Base-by-base conservation (phyloP, 2,888 invertebrate species). In the Choristoneura rosaceana region DNA sequence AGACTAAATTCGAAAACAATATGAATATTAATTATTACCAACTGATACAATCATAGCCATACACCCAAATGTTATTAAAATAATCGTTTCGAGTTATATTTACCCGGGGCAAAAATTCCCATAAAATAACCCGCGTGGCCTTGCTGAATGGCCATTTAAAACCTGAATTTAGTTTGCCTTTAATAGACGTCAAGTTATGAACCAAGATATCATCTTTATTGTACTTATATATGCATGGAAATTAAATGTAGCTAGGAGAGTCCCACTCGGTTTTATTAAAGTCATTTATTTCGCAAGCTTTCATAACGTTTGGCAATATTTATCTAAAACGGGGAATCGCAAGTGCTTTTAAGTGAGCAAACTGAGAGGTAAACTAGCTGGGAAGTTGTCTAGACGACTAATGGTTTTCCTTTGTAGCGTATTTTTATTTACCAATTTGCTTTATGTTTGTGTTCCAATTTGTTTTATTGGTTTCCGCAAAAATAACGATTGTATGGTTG, bases 381-480 rank as follows among this genome's bases (percentile, higher is more conserved):
- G 61, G 71, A 55, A 58, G 45, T 67, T 58, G 71, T 67, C 71
- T 71, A 71, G 67, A 71, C 71, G 43, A 58, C 71, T 71, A 71
- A 71, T 67, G 74, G 47, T 12, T 59, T 59, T 25, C 41, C 63
- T 67, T 61, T 64, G 34, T 61, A 25, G 45, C 45, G 68, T 52
- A 55, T 50, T 59, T 70, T 64, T 60, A 68, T 47, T 63, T 67
- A 62, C 45, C 52, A 55, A 33, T 66, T 60, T 60, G 50, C 50
- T 76, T 81, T 73, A 80, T 86, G 38, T 82, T 79, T 3, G 45
- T 25, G 74, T 69, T 75, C 85, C n/a, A 74, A 84, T 67, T 88
- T 87, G 76, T 80, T 81, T 78, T 58, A 66, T 38, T 12, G 17
- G 45, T 64, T 41, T 17, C 10, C 38, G 17, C 12, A 12, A 15